Base-by-base conservation (phyloP, 2,113 vertebrate genomes). In the Larimichthys crocea region DNA sequence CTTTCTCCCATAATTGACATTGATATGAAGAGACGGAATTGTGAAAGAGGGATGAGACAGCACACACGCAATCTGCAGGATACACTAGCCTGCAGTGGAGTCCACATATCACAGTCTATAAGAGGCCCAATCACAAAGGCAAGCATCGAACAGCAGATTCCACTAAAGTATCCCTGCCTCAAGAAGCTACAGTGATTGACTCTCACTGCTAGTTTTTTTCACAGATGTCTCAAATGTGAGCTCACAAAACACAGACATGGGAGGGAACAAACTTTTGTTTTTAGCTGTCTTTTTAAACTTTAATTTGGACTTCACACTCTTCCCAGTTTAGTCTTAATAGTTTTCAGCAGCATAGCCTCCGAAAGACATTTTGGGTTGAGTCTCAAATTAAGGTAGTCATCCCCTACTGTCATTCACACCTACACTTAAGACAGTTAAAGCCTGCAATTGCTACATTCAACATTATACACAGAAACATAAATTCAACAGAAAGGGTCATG, bases 21-120 rank as follows among this genome's bases (percentile, higher is more conserved):
- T 83, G 76, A 89, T 77, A 70, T 62, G 57, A 85, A 65, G 56
- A 76, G 84, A 84, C 68, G 84, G 19, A 73, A 57, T 77, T 76
- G 71, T 85, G 76, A 65, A 86, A 76, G 76, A 87, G 79, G 56
- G 71, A 73, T 53, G 66, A 68, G 62, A 87, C 77, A 64, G 55
- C 63, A 79, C 71, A 83, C 49, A 86, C 20, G n/a, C 80, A 72
- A 82, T 80, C 76, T 86, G 78, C 67, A 57, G 63, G 82, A 82
- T 84, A 74, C 20, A 78, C 73, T 68, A 74, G 85, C 55, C 80
- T 71, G 68, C 78, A 82, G 89, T 82, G 50, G 48, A 74, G 86
- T 91, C 60, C 76, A 79, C 68, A 88, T 79, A 86, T 88, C 76
- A 72, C 63, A 89, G 83, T 56, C 76, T 87, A 83, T 85, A 84